phyloP scores from a whole-genome alignment of 2,888 invertebrate genomes.

The Drosophila algonquin region DNA sequence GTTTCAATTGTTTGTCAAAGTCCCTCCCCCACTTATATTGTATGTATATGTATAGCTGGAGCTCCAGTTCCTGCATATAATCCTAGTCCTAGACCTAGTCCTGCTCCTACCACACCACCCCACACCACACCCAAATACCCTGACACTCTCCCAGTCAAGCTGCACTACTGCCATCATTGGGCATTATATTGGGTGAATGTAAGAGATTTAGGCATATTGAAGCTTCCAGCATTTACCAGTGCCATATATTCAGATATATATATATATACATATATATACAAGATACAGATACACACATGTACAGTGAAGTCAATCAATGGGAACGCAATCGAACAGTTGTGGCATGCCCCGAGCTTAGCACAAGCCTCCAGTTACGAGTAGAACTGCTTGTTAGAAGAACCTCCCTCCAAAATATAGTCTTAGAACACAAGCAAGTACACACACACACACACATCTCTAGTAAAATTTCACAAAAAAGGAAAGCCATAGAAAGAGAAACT shows the following conservation, averaged over 20 bases:
- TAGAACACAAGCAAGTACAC: neutral
- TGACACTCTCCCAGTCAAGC: constrained; percentile 14
- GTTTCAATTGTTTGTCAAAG: constrained; percentile 18
- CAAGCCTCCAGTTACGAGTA: constrained; percentile 52
- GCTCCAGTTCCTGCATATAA: constrained; percentile 6
- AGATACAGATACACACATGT: constrained; percentile 10
- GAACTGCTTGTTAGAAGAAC: constrained; percentile 25
- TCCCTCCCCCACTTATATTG: neutral
- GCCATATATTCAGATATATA: constrained; percentile 45
- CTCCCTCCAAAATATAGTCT: neutral
- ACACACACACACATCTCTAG: neutral
- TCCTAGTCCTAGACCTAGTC: constrained; percentile 24
- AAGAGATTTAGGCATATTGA: constrained; percentile 44
- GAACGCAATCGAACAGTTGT: constrained; percentile 14
- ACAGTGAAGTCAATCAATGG: constrained; percentile 29
- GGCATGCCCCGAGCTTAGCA: constrained; percentile 70
- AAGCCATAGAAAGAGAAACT: neutral
- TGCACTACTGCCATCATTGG: constrained; percentile 46
- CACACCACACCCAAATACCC: constrained; percentile 3
- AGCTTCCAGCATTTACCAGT: constrained; percentile 52
- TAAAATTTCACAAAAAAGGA: constrained; percentile 2
- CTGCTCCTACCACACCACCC: constrained; percentile 19
- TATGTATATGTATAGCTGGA: neutral
- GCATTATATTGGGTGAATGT: constrained; percentile 26
- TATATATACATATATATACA: constrained; percentile 18